Conservation (phyloP, 1,140 invertebrate genomes). For the Ooceraea biroi region DNA sequence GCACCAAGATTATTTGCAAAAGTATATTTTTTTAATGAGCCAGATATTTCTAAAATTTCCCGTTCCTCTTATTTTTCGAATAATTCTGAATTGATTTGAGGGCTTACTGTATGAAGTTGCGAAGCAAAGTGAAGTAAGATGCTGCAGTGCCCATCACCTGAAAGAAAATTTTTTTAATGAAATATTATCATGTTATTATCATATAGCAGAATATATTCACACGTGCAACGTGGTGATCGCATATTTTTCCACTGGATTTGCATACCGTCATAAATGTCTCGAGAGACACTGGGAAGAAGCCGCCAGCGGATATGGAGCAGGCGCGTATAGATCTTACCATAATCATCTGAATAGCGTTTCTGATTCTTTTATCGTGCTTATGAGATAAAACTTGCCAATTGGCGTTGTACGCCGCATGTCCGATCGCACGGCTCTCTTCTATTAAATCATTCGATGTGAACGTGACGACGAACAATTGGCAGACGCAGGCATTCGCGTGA, state of each 20-base stretch:
- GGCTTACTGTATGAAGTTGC: slow-evolving; percentile 13
- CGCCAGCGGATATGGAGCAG: slow-evolving; percentile 65
- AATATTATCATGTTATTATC: background rate
- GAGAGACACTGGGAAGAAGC: slow-evolving; percentile 69
- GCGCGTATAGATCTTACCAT: slow-evolving; percentile 45
- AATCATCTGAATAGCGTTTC: slow-evolving; percentile 46
- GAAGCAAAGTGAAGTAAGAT: slow-evolving; percentile 68
- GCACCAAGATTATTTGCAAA: background rate
- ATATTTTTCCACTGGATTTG: background rate
- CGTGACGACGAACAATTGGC: slow-evolving; percentile 63
- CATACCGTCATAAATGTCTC: slow-evolving; percentile 65
- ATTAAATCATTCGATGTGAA: slow-evolving; percentile 61
- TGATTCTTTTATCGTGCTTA: slow-evolving; percentile 18
- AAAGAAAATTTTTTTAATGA: background rate
- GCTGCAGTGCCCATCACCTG: slow-evolving; percentile 65
- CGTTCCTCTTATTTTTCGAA: background rate
- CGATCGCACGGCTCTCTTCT: slow-evolving; percentile 53
- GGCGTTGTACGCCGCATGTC: slow-evolving; percentile 35
- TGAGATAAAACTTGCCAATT: slow-evolving; percentile 42
- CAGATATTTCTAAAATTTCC: background rate
- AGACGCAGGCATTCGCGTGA: slow-evolving; percentile 34
- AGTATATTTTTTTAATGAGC: background rate
- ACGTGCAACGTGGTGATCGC: background rate
- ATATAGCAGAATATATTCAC: background rate
- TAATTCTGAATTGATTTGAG: background rate